Evolutionary conservation across 2,888 invertebrate genomes (phyloP), one percentile per base, ranked within the genome.

Genomic region (Philonicus albiceps): DNA sequence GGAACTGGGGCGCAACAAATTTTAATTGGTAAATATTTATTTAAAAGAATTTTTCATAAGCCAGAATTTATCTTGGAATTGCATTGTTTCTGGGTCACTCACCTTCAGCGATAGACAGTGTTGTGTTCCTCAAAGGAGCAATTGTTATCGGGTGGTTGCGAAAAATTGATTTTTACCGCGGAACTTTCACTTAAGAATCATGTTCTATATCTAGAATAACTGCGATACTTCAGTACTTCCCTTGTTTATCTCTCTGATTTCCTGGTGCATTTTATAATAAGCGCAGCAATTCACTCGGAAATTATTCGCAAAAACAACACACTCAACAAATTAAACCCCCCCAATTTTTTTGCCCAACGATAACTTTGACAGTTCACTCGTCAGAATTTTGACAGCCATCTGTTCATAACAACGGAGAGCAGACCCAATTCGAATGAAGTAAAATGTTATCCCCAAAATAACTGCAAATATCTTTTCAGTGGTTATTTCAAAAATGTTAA

Each of bases 91-190:
- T 64, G 19, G 76, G 76, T 76, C 76, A 37, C 76, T 37, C 34
- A 76, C 76, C 76, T 76, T 37, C 40, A 22, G 22, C 22, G 76
- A 76, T 40, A 76, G 40, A 22, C n/a, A 7, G 31, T 7, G 19
- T 27, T 64, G 8, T 22, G 19, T 64, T 64, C 27, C 11, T 8
- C 22, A 64, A 64, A 6, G 11, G 64, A 27, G 6, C 22, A 74
- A 19, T 74, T 34, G 74, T 74, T 74, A 34, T 74, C 19, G 34
- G 22, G 3, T 74, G n/a, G 31, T 7, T 74, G 31, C 34, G 34
- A 16, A 34, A 76, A 76, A 76, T 76, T 76, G 76, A 76, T 76
- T 76, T 76, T 74, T 74, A 31, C 74, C 74, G 74, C 27, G 3
- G 64, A 64, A 64, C 22, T 64, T 64, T 64, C 64, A 64, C 64